Conservation (phyloP, 2,797 vertebrate species). For the Acanthurus tractus region DNA sequence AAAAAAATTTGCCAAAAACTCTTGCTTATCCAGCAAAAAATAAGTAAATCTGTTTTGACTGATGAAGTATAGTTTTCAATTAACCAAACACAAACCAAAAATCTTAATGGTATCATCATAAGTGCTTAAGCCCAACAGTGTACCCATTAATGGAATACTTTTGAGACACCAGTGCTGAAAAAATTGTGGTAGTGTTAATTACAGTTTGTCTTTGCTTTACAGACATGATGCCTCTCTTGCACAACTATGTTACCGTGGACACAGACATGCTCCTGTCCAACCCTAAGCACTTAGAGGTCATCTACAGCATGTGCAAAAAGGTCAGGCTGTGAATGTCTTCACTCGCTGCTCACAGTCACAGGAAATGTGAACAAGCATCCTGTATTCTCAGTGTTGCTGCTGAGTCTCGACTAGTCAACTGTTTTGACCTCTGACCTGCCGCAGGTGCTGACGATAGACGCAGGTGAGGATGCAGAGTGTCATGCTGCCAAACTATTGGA, state of each 20-base stretch:
- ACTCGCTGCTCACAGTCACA: not conserved
- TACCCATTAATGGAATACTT: not conserved
- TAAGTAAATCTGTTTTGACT: not conserved
- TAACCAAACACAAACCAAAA: too few species aligned
- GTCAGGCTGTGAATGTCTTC: slow-evolving; percentile 74
- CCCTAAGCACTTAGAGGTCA: slow-evolving; percentile 95
- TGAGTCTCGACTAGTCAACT: not conserved
- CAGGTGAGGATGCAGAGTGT: slow-evolving; percentile 95
- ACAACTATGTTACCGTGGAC: slow-evolving; percentile 97
- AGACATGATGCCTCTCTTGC: slow-evolving; percentile 99
- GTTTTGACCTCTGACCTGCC: slow-evolving; percentile 4
- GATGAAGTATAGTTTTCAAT: not conserved
- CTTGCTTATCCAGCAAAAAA: too few species aligned
- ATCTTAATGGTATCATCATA: too few species aligned
- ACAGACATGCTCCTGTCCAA: slow-evolving; percentile 93
- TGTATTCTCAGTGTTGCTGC: not conserved
- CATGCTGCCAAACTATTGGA: slow-evolving; percentile 97
- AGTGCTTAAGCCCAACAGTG: not conserved
- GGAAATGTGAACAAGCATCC: not conserved
- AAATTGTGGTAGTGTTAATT: not conserved
- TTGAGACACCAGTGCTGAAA: not conserved
- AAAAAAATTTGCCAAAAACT: too few species aligned
- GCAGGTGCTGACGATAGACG: slow-evolving; percentile 93
- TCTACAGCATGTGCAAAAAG: slow-evolving; percentile 99
- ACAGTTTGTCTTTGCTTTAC: slow-evolving; percentile 44